Conservation (phyloP, 2,797 vertebrate genomes). For the Setipinna tenuifilis region DNA sequence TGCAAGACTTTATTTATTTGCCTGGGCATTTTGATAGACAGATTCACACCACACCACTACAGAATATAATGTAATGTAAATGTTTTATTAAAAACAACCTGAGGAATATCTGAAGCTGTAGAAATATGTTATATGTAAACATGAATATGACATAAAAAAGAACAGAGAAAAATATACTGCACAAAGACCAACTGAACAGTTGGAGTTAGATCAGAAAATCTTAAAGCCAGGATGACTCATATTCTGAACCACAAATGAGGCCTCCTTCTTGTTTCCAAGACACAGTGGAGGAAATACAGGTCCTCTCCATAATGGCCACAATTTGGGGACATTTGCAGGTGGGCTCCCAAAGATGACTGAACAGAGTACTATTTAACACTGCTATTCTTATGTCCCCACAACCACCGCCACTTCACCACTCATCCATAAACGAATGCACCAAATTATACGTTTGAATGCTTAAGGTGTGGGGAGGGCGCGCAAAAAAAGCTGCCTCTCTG, state of each 20-base stretch:
- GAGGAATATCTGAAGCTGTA: not conserved
- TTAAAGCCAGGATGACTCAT: slow-evolving; percentile 42
- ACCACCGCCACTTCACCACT: slow-evolving; percentile 40
- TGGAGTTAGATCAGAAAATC: slow-evolving; percentile 42
- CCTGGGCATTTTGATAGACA: not conserved
- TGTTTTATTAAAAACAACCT: not conserved
- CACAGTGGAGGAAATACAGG: slow-evolving; percentile 25
- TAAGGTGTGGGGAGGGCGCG: not conserved
- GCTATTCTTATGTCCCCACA: slow-evolving; percentile 26
- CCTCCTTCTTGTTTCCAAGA: not conserved
- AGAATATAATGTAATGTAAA: not conserved
- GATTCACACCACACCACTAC: not conserved
- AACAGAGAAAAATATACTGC: not conserved
- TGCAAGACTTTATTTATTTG: not conserved
- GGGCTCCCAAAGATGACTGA: slow-evolving; percentile 40
- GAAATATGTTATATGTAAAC: not conserved
- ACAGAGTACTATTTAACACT: slow-evolving; percentile 43
- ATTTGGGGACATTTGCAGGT: slow-evolving; percentile 32
- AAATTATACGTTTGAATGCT: slow-evolving; percentile 26
- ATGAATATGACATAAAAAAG: not conserved
- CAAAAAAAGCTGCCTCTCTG: not conserved
- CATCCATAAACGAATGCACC: slow-evolving; percentile 28
- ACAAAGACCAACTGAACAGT: slow-evolving; percentile 32
- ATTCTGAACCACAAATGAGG: slow-evolving; percentile 12
- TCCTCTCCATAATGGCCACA: slow-evolving; percentile 2